Base-by-base conservation (phyloP, 2,113 vertebrate species). In the Gnathonemus echidnorhynchus region DNA sequence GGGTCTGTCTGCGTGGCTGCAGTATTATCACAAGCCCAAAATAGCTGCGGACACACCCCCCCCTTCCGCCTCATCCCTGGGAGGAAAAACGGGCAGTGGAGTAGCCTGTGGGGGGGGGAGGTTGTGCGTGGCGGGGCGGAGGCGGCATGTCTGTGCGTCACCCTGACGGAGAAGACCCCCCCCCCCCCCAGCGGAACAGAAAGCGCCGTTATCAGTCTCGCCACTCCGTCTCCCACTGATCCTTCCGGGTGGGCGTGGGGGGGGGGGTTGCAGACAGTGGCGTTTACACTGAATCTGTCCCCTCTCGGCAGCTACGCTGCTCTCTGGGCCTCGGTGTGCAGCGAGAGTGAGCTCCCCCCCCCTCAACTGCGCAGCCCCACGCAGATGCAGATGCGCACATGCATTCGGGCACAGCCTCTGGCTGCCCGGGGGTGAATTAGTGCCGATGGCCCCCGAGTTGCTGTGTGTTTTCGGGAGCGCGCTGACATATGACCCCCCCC, bases 401-500 rank as follows among this genome's bases (percentile, higher is more conserved):
- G 56, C 56, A 8, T 62, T 24, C 24, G 24, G 56, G 21, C 6
- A 2, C 56, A 62, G 53, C 5, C 53, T 0, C 3, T 56, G 94
- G 94, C 93, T 91, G 35, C 93, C 92, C 95, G 13, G 1, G 49
- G 49, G 49, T 95, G 96, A 96, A 95, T 94, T 88, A 84, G 17
- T 50, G 87, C 91, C 91, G 93, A 94, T 93, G 90, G 90, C 93
- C 91, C 90, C 70, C 89, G 91, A 91, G 92, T 93, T 96, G 95
- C 95, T 95, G 94, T 96, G 95, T 96, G 94, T 94, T 93, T 94
- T 94, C 91, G 93, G 94, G 88, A 92, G 95, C 96, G 94, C 91
- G 90, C 52, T 96, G 94, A 97, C 95, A 95, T 95, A 93, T 97
- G 95, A 96, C 96, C 97, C 94, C 94, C 91, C 93, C 92, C 91